Evolutionary conservation across 2,113 vertebrate species (phyloP).

Genomic region (Cryptotis parvus): DNA sequence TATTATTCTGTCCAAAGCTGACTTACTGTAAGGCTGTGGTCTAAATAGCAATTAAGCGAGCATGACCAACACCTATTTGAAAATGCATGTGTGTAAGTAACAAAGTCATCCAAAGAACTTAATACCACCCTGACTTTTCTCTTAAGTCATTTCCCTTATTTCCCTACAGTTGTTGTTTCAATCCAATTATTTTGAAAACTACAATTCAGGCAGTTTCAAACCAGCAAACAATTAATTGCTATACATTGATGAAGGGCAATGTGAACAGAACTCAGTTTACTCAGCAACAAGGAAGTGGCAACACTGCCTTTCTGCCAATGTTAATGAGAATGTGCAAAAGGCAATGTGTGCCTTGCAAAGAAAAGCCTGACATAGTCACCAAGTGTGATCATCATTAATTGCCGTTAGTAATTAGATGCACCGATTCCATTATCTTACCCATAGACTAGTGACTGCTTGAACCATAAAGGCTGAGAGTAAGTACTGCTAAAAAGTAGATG

Average conservation of each 20-base stretch:
- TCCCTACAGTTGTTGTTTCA: neutral
- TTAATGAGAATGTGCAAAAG: slow-evolving; percentile 61
- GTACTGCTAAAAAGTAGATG: slow-evolving; percentile 20
- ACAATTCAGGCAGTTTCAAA: neutral
- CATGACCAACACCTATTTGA: neutral
- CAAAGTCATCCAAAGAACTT: slow-evolving; percentile 7
- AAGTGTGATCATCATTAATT: slow-evolving; percentile 72
- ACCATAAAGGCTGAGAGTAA: slow-evolving; percentile 23
- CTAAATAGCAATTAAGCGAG: neutral
- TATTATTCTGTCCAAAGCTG: neutral
- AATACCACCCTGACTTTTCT: neutral
- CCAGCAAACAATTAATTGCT: neutral
- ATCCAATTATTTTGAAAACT: slow-evolving; percentile 43
- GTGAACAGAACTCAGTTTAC: slow-evolving; percentile 62
- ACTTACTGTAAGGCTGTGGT: neutral
- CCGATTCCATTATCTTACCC: slow-evolving; percentile 52
- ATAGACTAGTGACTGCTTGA: slow-evolving; percentile 54
- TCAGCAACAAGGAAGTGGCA: neutral
- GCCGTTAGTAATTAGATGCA: slow-evolving; percentile 69
- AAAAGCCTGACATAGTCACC: slow-evolving; percentile 37
- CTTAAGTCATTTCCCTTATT: neutral
- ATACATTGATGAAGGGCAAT: neutral
- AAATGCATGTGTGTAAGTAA: slow-evolving; percentile 11
- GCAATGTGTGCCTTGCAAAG: slow-evolving; percentile 37
- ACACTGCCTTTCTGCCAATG: neutral